These are phyloP conservation scores for Styela clava DNA, from an alignment of 23 tunicate genomes.

Conservation along the genomic window DNA sequence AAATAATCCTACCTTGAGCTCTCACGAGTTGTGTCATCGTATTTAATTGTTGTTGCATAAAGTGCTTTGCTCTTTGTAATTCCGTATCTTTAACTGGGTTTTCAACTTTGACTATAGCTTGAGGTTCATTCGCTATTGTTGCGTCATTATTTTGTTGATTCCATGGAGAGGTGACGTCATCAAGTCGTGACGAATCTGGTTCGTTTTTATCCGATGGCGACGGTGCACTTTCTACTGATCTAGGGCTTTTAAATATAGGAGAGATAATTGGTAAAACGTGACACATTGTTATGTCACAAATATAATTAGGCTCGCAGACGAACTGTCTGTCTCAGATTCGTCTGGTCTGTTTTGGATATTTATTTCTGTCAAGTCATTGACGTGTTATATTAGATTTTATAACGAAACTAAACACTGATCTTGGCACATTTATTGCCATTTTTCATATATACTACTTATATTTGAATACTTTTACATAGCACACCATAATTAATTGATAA, in stretches of 20 bases:
- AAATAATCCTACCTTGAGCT: slow-evolving; percentile 4
- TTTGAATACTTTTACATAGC: no score
- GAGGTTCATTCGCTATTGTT: slow-evolving; percentile 1
- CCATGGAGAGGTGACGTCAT: slow-evolving; percentile 12
- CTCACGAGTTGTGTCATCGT: slow-evolving; percentile 45
- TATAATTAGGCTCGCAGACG: no score
- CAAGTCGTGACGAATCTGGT: not conserved
- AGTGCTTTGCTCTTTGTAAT: slow-evolving; percentile 35
- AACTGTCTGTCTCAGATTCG: no score
- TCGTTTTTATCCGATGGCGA: not conserved
- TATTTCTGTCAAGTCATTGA: no score
- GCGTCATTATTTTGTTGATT: not conserved
- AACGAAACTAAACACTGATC: no score
- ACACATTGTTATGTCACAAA: no score
- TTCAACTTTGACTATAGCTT: slow-evolving; percentile 32
- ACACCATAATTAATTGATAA: no score
- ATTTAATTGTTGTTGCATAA: slow-evolving; percentile 36
- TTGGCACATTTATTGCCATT: no score
- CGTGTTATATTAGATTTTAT: no score
- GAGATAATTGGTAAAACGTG: no score
- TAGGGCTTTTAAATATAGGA: not conserved
- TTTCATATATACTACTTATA: no score
- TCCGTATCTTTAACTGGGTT: slow-evolving; percentile 35
- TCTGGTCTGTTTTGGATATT: no score
- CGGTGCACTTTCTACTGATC: not conserved